Base-by-base conservation (phyloP, 2,888 invertebrate genomes). In the Euphydryas editha region DNA sequence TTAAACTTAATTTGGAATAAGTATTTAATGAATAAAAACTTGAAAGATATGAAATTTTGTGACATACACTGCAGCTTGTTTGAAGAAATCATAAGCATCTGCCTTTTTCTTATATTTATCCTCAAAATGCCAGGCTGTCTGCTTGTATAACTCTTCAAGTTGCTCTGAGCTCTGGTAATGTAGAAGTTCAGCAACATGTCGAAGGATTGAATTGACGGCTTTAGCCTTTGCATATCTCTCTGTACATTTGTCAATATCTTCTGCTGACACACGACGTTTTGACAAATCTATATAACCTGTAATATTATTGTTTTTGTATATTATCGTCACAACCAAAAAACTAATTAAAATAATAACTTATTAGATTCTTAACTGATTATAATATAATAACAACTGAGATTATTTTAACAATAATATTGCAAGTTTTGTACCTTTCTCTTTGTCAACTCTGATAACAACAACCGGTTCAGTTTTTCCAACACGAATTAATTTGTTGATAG, bases 381-480 rank as follows among this genome's bases (percentile, higher is more conserved):
- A 36, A 36, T 36, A 36, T 6, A 36, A 36, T 36, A 6, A 36
- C 36, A 36, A 4, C 4, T 36, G 36, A 36, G 8, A 36, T 36
- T 36, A 36, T 36, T 36, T 36, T n/a, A n/a, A 36, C 8, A 36
- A 36, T 8, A 36, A 8, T 36, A 10, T 46, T 8, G 8, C 6
- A 30, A 8, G 4, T 7, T 8, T 30, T 30, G 20, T 72, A 95
- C 99, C 99, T 95, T 99, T 99, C 81, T 99, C 99, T 94, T 99
- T 99, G 87, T 99, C 99, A 21, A 99, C 99, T 92, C 99, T 95
- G 86, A 99, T 99, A 67, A 99, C 99, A 56, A 99, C 99, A 17
- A 99, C 99, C 30, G 99, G 99, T 88, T 99, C 99, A 60, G 98
- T 99, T 92, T 99, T 97, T 51, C 99, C 99, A 59, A 99, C 99